Evolutionary conservation across 2,888 invertebrate species (phyloP), one percentile per base, ranked within the genome.

Genomic region (Melipona beecheii): DNA sequence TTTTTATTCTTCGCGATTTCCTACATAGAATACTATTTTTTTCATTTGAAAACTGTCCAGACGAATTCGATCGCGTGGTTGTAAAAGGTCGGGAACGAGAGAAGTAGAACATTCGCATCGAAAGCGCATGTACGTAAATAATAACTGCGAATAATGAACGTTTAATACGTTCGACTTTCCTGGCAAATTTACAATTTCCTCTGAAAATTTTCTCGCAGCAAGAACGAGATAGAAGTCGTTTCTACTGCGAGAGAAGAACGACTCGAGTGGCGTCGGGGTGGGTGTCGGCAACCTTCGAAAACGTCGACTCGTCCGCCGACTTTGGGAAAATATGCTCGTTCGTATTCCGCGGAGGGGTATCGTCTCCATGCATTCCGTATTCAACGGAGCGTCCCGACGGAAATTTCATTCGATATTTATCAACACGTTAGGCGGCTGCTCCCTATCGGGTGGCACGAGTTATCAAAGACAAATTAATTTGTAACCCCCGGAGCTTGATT

Each of bases 381-480:
- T 75, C 75, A 27, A 31, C 36, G 27, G 24, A 64, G 50, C 52
- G 15, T 15, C 36, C 56, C 70, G 6, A 15, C 50, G 31, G 56
- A 78, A 76, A 85, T 81, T 82, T 83, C 76, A 66, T 65, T 78
- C 69, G 84, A 78, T 80, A 81, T 79, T 85, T 83, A 74, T 66
- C 86, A 78, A 76, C 75, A 72, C 69, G 79, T 73, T 75, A 81
- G 69, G 68, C 52, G 71, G 43, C 74, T 36, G 49, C 54, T 43
- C 78, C 21, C 74, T 62, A 66, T 75, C 43, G 71, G 36, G 17
- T 36, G 70, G 49, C 69, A 84, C 69, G 84, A 83, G 87, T 90
- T 88, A 89, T 90, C 76, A 89, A 78, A 75, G 89, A 89, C 87
- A 91, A 92, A 90, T 89, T 89, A 90, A 92, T 92, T 90, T 89